Base-by-base conservation (phyloP, 37 sponge, comb jelly and placozoan species). In the Amphimedon queenslandica region DNA sequence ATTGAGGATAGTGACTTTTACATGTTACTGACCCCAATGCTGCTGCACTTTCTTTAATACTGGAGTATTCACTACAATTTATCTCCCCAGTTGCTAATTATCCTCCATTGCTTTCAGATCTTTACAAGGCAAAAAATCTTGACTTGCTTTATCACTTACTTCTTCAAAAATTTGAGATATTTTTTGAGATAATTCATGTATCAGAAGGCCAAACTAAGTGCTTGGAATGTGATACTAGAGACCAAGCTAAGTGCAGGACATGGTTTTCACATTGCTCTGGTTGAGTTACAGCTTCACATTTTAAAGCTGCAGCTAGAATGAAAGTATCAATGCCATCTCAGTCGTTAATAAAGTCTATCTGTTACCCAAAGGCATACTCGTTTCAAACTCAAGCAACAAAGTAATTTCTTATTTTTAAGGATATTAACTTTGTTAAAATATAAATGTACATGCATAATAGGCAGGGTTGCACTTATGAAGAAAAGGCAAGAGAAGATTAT, bases 401-500 rank as follows among this genome's bases (percentile, higher is more conserved):
- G 51, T 47, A 47, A 47, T 8, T 47, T 8, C 13, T n/a, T n/a
- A n/a, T n/a, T n/a, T 18, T 47, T 47, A 18, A 13, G 13, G 13
- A 47, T 18, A 47, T 5, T 67, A 13, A 38, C 40, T 29, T 36
- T 66, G 23, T n/a, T 35, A 36, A 36, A 34, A 66, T 35, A 36
- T 36, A 39, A 38, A 27, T 67, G 25, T 36, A 38, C 10, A 37
- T 27, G 25, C 36, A 33, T 67, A 37, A 33, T 67, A 67, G 68
- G 68, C 36, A 37, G 68, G 68, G 68, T 35, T 38, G 37, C 27
- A 33, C 32, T 33, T 37, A 67, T 33, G 68, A 67, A 21, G 25
- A 67, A 16, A 67, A 67, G 18, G 40, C 68, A 5, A 6, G 68
- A 67, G 68, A 38, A 67, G 40, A 67, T 25, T 67, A 67, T 67